Base-by-base conservation (phyloP, 2,888 invertebrate genomes). In the Frankliniella fusca region DNA sequence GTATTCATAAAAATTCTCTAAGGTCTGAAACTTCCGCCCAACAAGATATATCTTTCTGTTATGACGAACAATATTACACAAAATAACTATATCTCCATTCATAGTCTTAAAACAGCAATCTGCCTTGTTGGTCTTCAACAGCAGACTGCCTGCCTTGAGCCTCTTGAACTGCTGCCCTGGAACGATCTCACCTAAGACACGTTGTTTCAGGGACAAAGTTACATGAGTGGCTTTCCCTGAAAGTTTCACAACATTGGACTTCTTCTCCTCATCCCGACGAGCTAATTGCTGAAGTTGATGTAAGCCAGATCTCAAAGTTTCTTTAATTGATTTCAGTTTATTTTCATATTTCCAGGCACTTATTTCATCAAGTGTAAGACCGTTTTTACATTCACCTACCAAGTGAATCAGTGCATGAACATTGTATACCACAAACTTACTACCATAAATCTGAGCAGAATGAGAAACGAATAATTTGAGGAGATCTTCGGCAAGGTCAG, bases 361-460 rank as follows among this genome's bases (percentile, higher is more conserved):
- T 2, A 65, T 65, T n/a, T 65, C 65, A 11, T 65, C 65, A n/a
- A 65, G n/a, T 65, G 65, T n/a, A n/a, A n/a, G 18, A 65, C 9
- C 18, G 2, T 3, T 2, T 9, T 65, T n/a, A 65, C 65, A 65
- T 2, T 65, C 65, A 20, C n/a, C n/a, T 3, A 65, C 7, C 65
- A 65, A 65, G n/a, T 65, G 65, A 7, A 1, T n/a, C 1, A 65
- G 7, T 18, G 65, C 18, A 65, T 65, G 65, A 9, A 65, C 65
- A 65, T 65, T 65, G 7, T 65, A 65, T n/a, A 65, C 65, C 18
- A 81, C 48, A 48, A 81, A 81, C 2, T 50, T 49, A 9, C 23
- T 20, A 23, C 76, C 81, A 18, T 81, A 81, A n/a, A 81, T n/a
- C 23, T 76, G 20, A 12, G 81, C 76, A n/a, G 81, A 27, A 50